Percentiles rank a stretch among this genome's conserved stretches.
Conservation (phyloP, 1,140 invertebrate genomes). For the Ceratoteleas bidentatus region DNA sequence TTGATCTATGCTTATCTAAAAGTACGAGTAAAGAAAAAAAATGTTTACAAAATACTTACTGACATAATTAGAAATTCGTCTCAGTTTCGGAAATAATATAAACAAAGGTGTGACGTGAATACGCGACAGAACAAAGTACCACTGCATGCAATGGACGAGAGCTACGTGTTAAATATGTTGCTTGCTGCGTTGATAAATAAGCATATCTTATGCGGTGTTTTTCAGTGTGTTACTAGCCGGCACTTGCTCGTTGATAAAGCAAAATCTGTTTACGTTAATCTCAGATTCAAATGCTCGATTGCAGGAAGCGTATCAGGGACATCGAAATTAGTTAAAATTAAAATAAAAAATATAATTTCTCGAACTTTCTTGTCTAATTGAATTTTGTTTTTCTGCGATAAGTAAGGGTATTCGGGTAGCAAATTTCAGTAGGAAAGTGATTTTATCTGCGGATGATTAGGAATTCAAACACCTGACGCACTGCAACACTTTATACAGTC, state of each 20-base stretch:
- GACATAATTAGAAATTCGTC: background rate
- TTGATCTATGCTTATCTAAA: too few species aligned
- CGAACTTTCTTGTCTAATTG: background rate
- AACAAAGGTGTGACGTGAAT: too few species aligned
- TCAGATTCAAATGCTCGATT: too few species aligned
- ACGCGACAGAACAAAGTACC: too few species aligned
- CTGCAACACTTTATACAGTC: conserved; percentile 1
- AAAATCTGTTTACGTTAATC: too few species aligned
- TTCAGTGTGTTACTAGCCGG: too few species aligned
- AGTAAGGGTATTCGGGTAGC: background rate
- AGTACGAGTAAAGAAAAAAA: conserved; percentile 2
- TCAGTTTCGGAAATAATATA: background rate
- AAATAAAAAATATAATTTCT: background rate
- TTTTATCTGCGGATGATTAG: conserved; percentile 16
- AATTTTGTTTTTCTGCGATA: background rate
- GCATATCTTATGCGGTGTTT: too few species aligned
- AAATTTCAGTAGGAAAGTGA: background rate
- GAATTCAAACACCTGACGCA: background rate
- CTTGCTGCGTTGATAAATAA: too few species aligned
- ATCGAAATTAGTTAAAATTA: background rate
- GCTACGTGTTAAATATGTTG: too few species aligned
- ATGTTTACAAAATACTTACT: background rate
- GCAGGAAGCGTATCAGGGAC: background rate
- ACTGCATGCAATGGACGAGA: too few species aligned
- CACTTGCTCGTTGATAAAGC: too few species aligned